Evolutionary conservation across 2,797 vertebrate genomes (phyloP).

Genomic region (Holocentrus rufus): DNA sequence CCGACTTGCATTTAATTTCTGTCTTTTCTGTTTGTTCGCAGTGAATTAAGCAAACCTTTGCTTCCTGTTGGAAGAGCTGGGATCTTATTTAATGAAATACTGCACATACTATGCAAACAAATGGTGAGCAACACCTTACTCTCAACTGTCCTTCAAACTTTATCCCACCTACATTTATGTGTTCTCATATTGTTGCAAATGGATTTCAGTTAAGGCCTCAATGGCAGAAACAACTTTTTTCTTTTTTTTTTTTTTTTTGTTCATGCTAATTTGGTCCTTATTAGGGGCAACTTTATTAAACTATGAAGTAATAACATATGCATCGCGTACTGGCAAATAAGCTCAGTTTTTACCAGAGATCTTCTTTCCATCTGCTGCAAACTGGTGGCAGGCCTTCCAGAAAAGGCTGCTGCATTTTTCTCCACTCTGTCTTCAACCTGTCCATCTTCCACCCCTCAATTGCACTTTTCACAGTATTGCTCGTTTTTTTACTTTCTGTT

Average conservation of each 20-base stretch:
- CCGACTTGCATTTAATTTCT: conserved; percentile 15
- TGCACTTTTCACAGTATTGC: too few relatives aligned
- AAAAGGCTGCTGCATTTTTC: too few relatives aligned
- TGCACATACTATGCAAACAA: conserved; percentile 99
- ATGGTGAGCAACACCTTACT: conserved; percentile 85
- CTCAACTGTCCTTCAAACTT: background rate
- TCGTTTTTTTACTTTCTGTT: too few relatives aligned
- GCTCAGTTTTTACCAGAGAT: background rate
- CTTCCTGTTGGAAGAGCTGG: conserved; percentile 97
- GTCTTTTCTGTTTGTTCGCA: conserved; percentile 77
- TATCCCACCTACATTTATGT: background rate
- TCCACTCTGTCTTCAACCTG: too few relatives aligned
- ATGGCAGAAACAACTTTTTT: background rate
- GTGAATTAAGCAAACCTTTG: conserved; percentile 98
- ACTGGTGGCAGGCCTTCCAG: background rate
- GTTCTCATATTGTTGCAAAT: background rate
- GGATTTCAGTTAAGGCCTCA: background rate
- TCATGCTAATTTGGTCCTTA: too few relatives aligned
- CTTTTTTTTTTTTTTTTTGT: too few relatives aligned
- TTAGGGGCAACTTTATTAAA: too few relatives aligned
- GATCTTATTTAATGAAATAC: conserved; percentile 95
- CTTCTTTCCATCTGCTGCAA: background rate
- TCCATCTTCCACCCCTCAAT: too few relatives aligned
- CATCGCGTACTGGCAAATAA: too few relatives aligned
- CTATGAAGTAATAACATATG: too few relatives aligned